Evolutionary conservation across 2,888 invertebrate genomes (phyloP), one percentile per base, ranked within the genome.

Genomic region (Lydus trimaculatus): DNA sequence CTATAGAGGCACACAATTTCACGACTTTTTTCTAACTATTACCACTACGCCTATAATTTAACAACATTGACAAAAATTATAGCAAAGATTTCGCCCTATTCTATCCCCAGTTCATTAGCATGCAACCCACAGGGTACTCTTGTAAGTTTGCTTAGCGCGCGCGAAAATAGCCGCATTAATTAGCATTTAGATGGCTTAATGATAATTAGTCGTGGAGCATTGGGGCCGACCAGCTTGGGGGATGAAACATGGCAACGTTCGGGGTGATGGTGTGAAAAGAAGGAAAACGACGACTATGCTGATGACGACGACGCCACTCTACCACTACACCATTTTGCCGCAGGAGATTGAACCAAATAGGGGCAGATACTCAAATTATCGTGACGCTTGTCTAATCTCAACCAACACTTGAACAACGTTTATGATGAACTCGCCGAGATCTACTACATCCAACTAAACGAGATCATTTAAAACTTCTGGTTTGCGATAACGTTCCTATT

Each of bases 151-250:
- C 82, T 82, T 82, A 17, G 43, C 36, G 36, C 80, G 79, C 81
- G 82, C 83, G 85, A 85, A 84, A 85, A 85, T 85, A 83, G 84
- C 84, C 80, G 84, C 86, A 86, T 86, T 86, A 87, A 87, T 87
- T 87, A 87, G 86, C 86, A 85, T 87, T 86, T 86, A 87, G 86
- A 87, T 86, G 85, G 85, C 83, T 84, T 85, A 86, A 86, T 85
- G 86, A 86, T 87, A 86, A 87, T 87, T 86, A 87, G 85, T 81
- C 82, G 81, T 79, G 80, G 79, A 78, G 79, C 80, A 77, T 79
- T 77, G 76, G 78, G 80, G 75, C 78, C 75, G 77, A 82, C 81
- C 84, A 84, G 85, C 83, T 84, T 82, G 81, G 82, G 81, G 77
- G 80, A 80, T 81, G 79, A 82, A 82, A 81, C 80, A 81, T 82